Base-by-base conservation (phyloP, 2,888 invertebrate species). In the Xiphydria camelus region DNA sequence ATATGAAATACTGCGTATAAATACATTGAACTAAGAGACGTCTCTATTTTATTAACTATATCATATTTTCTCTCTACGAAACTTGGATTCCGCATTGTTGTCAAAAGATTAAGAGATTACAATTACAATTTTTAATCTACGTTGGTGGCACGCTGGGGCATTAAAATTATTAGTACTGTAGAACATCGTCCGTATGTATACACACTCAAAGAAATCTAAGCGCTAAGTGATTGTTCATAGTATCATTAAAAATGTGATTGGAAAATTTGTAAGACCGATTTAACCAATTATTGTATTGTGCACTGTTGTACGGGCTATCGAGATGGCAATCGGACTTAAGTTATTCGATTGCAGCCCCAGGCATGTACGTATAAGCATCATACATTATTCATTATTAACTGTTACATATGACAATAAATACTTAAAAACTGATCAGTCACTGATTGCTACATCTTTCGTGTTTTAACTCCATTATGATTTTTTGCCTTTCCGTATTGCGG, bases 1-100 rank as follows among this genome's bases (percentile, higher is more conserved):
- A 58, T 53, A 53, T 62, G 58, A 69, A 68, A 70, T 70, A 70
- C 68, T 69, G 66, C 52, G 57, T 64, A 68, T 59, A 61, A 70
- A 69, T 68, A 69, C 62, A 58, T 63, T 59, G 52, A 53, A 57
- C 55, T 61, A 61, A 53, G 53, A 41, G n/a, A 43, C 43, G 45
- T 41, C 33, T 41, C 23, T 40, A 33, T 38, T 56, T 50, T 47
- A 45, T 38, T 52, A 54, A 41, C 48, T 33, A 41, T 42, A 43
- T 41, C 41, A 17, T 40, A 15, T 9, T 34, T 35, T 29, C 39
- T 39, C 19, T 34, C 33, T 34, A 34, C 12, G 23, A 41, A 45
- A 37, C 33, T 39, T 33, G 33, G 21, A 34, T 48, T 29, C 40
- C 43, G 29, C n/a, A n/a, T 51, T 44, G 41, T 32, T 51, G 38